Evolutionary conservation across 2,797 vertebrate genomes (phyloP), one percentile per base, ranked within the genome.

Genomic region (Pangasius krempfi): DNA sequence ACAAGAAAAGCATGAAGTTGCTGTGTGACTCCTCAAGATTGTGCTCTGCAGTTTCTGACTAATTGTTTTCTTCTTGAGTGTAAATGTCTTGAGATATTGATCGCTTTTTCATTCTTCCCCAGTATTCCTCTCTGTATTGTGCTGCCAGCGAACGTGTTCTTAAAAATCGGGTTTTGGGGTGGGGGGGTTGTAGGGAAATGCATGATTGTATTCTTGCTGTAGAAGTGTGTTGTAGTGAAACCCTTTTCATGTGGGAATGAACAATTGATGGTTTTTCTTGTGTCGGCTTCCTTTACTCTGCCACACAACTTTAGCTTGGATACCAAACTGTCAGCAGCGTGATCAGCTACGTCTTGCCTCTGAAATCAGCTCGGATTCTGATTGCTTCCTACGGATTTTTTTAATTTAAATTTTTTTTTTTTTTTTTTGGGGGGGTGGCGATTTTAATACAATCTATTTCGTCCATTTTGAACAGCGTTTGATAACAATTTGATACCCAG

Each of bases 121-220:
- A 93, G 86, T 93, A 87, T 93, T 91, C 86, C 89, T 86, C 79
- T 92, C 80, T 86, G 91, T 91, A 88, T 93, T 91, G 94, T 95
- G 92, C 94, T 94, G 89, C 94, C 92, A 90, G 93, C 92, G 87
- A 92, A 91, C 54, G 78, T 91, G 85, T 88, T 88, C 30, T 79
- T 54, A 85, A 83, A 85, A 87, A 68, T 7, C 27, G n/a, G 70
- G 62, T 33, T 84, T 85, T 25, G 33, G 18, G n/a, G 62, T 9
- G 86, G 5, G 86, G 73, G 70, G 6, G 40, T 50, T 40, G 73
- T 47, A 68, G 56, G 91, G 75, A 91, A 91, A 92, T 96, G 96
- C 95, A 96, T 96, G 96, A 94, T 86, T 80, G 89, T 94, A 90
- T 89, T 92, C 93, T 93, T 88, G 92, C 90, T 89, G 76, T 95